phyloP scores from a whole-genome alignment of 64 coral and sea anemone species.

The Acropora yongei region DNA sequence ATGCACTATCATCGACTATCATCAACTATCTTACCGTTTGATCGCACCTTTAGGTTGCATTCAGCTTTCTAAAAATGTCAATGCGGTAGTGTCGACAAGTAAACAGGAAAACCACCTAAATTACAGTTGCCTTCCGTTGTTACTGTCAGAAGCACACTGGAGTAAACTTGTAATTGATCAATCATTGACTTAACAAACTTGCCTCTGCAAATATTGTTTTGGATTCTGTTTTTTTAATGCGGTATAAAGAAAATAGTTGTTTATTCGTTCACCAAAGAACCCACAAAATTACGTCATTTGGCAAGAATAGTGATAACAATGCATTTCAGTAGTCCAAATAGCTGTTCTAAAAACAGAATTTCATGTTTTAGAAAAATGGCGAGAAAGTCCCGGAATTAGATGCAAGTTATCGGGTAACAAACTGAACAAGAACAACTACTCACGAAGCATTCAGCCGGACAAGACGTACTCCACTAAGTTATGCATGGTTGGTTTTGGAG shows the following conservation, averaged over 20 bases:
- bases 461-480: constrained; percentile 8
- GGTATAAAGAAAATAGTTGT: background rate
- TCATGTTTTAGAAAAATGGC: background rate
- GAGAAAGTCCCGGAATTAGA: background rate
- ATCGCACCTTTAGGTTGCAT: no score
- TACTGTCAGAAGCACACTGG: no score
- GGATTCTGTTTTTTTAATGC: constrained; percentile 27
- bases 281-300: constrained; percentile 19
- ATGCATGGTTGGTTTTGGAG: constrained; percentile 17
- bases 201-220: background rate
- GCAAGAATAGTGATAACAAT: constrained; percentile 8
- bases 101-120: no score
- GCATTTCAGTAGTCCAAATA: background rate
- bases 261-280: background rate
- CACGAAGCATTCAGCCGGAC: background rate
- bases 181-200: no score
- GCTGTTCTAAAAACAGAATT: background rate
- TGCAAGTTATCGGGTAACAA: no score
- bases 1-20: no score
- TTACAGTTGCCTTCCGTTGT: no score
- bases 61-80: no score
- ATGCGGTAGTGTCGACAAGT: no score
- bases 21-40: no score
- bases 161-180: no score
- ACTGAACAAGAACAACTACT: background rate